phyloP scores from a whole-genome alignment of 2,797 vertebrate species.

The Brotula barbata region DNA sequence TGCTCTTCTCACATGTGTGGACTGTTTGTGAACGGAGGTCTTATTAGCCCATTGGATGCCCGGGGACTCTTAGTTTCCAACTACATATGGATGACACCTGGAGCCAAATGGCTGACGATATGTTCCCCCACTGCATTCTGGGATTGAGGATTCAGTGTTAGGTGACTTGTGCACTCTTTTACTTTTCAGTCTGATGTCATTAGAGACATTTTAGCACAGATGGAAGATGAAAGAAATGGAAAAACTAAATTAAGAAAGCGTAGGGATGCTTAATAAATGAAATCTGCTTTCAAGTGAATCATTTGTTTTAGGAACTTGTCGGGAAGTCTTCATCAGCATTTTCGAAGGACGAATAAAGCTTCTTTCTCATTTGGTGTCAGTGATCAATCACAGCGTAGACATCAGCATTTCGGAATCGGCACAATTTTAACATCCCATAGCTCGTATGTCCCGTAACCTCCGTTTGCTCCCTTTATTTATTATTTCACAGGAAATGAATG shows the following conservation, averaged over 20 bases:
- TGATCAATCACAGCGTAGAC: slow-evolving; percentile 26
- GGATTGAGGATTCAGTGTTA: slow-evolving; percentile 16
- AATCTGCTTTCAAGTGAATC: slow-evolving; percentile 22
- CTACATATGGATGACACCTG: slow-evolving; percentile 80
- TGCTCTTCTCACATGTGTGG: slow-evolving; percentile 65
- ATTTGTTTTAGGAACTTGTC: slow-evolving; percentile 15
- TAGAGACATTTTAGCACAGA: neutral
- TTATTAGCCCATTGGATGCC: slow-evolving; percentile 72
- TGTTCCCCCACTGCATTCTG: slow-evolving; percentile 14
- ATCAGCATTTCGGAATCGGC: slow-evolving; percentile 21
- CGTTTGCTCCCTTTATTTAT: slow-evolving; percentile 22
- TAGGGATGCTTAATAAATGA: slow-evolving; percentile 11
- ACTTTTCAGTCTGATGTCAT: slow-evolving; percentile 11
- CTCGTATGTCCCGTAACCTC: slow-evolving; percentile 40
- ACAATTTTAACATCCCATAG: slow-evolving; percentile 15
- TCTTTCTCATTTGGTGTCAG: slow-evolving; percentile 14
- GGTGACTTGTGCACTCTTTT: slow-evolving; percentile 19
- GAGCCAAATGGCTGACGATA: slow-evolving; percentile 50
- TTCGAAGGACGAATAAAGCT: slow-evolving; percentile 8
- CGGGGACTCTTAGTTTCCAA: slow-evolving; percentile 58
- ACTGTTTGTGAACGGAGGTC: slow-evolving; percentile 65
- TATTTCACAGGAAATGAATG: slow-evolving; percentile 12
- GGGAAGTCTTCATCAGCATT: slow-evolving; percentile 21
- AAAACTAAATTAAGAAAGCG: slow-evolving; percentile 5
- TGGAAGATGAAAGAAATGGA: neutral